Evolutionary conservation across 2,797 vertebrate genomes (phyloP).

Genomic region (Hirundo rustica): DNA sequence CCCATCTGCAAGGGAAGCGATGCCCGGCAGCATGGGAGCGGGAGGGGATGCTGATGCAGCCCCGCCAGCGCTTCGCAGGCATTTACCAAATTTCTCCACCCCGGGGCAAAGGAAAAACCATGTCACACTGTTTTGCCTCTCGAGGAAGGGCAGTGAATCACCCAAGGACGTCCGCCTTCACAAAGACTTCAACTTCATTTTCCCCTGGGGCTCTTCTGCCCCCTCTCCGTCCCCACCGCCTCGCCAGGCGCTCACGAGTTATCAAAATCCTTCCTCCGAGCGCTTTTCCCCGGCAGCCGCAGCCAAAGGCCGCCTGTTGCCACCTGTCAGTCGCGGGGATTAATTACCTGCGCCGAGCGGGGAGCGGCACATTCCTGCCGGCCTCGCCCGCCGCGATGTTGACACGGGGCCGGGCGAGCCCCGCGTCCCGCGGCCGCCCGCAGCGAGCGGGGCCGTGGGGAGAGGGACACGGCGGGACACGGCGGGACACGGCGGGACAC

Average conservation of each 20-base stretch:
- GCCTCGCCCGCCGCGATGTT: slow-evolving; percentile 78
- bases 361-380: slow-evolving; percentile 81
- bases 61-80: background rate
- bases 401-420: slow-evolving; percentile 81
- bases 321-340: slow-evolving; percentile 83
- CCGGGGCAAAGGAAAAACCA: background rate
- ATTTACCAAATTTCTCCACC: background rate
- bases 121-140: background rate
- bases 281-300: slow-evolving; percentile 65
- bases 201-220: background rate
- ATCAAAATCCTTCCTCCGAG: slow-evolving; percentile 70
- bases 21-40: fast-evolving
- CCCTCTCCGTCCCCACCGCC: slow-evolving; percentile 2
- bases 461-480: background rate
- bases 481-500: background rate
- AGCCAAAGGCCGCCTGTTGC: slow-evolving; percentile 83
- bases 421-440: slow-evolving; percentile 39
- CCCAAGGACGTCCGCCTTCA: background rate
- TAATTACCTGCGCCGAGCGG: slow-evolving; percentile 81
- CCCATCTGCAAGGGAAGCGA: fast-evolving
- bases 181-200: background rate
- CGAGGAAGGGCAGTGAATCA: background rate
- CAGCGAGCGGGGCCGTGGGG: background rate
- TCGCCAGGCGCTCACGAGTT: slow-evolving; percentile 28
- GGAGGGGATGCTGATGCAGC: background rate